Evolutionary conservation across 2,113 vertebrate species (phyloP).

Genomic region (Lophochroa leadbeateri): DNA sequence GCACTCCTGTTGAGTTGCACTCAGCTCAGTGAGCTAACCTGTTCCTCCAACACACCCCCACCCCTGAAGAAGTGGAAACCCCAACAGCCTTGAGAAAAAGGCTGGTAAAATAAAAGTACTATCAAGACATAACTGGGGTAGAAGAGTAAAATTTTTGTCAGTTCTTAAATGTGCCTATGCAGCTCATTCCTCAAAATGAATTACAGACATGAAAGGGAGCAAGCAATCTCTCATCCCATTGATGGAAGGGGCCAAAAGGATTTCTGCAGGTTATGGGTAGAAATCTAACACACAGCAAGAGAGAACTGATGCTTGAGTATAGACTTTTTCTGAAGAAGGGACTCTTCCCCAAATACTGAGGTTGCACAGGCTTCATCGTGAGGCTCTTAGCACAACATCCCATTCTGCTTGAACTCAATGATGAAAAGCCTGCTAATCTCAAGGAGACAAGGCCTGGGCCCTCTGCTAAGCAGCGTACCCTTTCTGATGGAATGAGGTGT

Average conservation of each 20-base stretch:
- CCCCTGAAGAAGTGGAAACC: not conserved
- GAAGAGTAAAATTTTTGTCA: not conserved
- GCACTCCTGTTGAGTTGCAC: not conserved
- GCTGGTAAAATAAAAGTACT: not conserved
- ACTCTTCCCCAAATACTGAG: not conserved
- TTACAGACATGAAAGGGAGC: not conserved
- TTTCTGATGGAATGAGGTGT: conserved; percentile 39
- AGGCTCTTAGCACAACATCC: not conserved
- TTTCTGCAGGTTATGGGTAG: too few relatives aligned
- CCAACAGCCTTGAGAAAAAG: not conserved
- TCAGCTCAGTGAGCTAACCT: not conserved
- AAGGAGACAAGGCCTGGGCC: not conserved
- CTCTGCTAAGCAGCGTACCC: not conserved
- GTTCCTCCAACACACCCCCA: not conserved
- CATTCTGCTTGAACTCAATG: not conserved
- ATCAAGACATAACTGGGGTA: not conserved
- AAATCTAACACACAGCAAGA: not conserved
- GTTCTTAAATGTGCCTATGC: not conserved
- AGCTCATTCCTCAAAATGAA: not conserved
- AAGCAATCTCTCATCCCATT: not conserved
- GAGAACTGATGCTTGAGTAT: not conserved
- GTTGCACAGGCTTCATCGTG: not conserved
- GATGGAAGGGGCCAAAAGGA: not conserved
- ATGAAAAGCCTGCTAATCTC: not conserved
- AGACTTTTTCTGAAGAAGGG: not conserved